phyloP scores from a whole-genome alignment of 2,888 invertebrate species.

The Syritta pipiens region DNA sequence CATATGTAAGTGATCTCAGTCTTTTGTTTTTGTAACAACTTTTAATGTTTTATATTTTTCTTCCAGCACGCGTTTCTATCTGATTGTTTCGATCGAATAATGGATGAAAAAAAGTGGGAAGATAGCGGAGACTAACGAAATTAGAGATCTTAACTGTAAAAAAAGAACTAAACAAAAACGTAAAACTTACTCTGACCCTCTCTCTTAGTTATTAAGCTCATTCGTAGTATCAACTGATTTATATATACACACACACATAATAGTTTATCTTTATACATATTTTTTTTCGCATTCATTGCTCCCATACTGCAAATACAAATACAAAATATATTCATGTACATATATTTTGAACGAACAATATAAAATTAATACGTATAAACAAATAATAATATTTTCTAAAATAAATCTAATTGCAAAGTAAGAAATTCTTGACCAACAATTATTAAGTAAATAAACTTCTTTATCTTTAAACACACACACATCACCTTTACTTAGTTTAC shows the following conservation, averaged over 20 bases:
- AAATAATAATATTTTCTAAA: constrained; percentile 22
- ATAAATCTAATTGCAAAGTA: neutral
- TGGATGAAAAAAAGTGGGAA: constrained; percentile 93
- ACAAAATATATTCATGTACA: constrained; percentile 35
- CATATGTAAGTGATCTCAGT: constrained; percentile 85
- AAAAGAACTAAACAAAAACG: constrained; percentile 57
- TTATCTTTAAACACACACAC: too few species aligned
- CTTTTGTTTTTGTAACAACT: neutral
- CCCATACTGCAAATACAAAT: constrained; percentile 4
- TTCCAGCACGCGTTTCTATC: constrained; percentile 78
- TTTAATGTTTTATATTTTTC: neutral
- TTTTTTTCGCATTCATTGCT: constrained; percentile 22
- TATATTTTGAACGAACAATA: constrained; percentile 53
- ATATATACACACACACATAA: constrained; percentile 6
- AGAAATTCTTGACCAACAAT: too few species aligned
- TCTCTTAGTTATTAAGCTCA: constrained; percentile 62
- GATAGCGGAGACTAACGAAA: constrained; percentile 87
- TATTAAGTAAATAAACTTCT: too few species aligned
- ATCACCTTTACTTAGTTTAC: constrained; percentile 8
- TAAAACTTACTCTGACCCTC: constrained; percentile 63
- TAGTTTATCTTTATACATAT: constrained; percentile 8
- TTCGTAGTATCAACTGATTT: constrained; percentile 38
- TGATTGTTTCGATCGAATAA: constrained; percentile 97
- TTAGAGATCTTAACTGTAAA: constrained; percentile 28
- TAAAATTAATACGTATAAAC: constrained; percentile 2